Evolutionary conservation across 2,888 invertebrate genomes (phyloP).

Genomic region (Deroplatys truncata): DNA sequence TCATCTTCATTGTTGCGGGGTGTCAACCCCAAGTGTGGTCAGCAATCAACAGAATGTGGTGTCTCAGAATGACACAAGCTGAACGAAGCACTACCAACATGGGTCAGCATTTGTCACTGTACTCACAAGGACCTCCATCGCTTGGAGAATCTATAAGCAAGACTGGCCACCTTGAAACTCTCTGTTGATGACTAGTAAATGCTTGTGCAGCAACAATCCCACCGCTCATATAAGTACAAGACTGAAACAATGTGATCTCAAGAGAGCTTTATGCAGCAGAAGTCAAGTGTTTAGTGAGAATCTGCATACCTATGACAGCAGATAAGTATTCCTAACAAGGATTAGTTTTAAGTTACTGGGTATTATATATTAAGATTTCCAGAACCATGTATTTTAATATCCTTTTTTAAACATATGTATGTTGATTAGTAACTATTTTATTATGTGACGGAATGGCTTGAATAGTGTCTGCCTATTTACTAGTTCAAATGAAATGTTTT

Average conservation of each 20-base stretch:
- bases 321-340: too few species aligned
- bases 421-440: too few species aligned
- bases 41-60: conserved; percentile 63
- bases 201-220: background rate
- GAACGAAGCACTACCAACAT: conserved; percentile 9
- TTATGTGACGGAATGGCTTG: too few species aligned
- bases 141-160: conserved; percentile 70
- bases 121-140: conserved; percentile 68
- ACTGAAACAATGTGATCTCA: background rate
- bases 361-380: too few species aligned
- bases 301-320: too few species aligned
- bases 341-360: too few species aligned
- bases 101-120: conserved; percentile 63
- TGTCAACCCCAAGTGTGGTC: conserved; percentile 80
- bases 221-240: background rate
- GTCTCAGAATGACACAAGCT: conserved; percentile 53
- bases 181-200: conserved; percentile 43
- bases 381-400: too few species aligned
- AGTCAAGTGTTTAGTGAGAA: too few species aligned
- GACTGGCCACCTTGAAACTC: conserved; percentile 51
- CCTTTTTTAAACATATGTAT: too few species aligned
- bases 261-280: background rate
- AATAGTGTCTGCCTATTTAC: too few species aligned
- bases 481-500: too few species aligned
- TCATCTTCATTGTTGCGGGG: conserved; percentile 84